These are phyloP conservation scores for Thysanoteuthis rhombus DNA, from an alignment of 2,888 invertebrate genomes.

Conservation along the genomic window DNA sequence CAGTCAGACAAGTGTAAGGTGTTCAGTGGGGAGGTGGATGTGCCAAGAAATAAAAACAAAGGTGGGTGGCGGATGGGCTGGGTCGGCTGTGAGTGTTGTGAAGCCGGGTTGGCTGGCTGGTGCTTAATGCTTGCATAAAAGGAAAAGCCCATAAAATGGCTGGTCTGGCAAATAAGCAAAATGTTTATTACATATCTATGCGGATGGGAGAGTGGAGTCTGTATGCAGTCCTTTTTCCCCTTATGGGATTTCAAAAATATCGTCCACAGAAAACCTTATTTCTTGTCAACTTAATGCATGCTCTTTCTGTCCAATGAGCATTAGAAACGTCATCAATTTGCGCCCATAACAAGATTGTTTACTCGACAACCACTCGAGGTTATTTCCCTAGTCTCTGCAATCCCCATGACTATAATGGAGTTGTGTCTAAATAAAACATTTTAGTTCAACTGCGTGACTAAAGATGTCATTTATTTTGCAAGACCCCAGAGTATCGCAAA, in stretches of 20 bases:
- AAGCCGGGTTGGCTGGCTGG: neutral
- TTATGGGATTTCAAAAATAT: neutral
- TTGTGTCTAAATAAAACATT: neutral
- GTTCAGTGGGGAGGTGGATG: neutral
- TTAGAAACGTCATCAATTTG: neutral
- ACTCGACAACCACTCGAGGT: neutral
- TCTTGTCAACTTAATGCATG: neutral
- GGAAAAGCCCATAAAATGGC: neutral
- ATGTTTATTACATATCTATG: neutral
- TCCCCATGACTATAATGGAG: neutral
- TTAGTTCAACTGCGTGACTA: slow-evolving; percentile 12
- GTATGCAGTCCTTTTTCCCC: neutral
- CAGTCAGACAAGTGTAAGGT: neutral
- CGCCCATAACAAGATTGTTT: slow-evolving; percentile 12
- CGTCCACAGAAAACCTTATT: slow-evolving; percentile 12
- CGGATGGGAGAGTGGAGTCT: neutral
- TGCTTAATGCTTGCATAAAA: neutral
- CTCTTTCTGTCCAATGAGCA: neutral
- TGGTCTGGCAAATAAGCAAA: neutral
- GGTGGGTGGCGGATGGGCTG: neutral
- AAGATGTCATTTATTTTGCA: slow-evolving; percentile 12
- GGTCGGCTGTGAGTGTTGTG: neutral
- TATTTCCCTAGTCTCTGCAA: neutral
- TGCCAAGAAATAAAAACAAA: neutral
- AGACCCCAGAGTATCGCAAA: neutral